Percentiles rank a stretch among this genome's conserved stretches.
phyloP scores from a whole-genome alignment of 2,888 invertebrate genomes.

The Orchesella flavescens region DNA sequence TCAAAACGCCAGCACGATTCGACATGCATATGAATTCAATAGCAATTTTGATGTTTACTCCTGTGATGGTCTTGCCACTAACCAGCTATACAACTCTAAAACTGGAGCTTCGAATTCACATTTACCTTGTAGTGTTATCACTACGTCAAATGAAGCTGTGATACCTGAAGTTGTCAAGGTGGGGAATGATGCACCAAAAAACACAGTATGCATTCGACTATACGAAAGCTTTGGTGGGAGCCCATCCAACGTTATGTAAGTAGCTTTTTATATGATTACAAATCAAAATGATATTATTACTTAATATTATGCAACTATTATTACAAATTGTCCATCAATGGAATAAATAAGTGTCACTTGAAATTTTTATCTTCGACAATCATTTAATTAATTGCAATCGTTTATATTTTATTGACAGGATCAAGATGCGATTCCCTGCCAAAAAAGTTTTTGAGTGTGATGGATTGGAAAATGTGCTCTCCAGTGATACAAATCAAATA shows the following conservation, averaged over 20 bases:
- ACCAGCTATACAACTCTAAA: neutral
- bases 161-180: constrained; percentile 42
- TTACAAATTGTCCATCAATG: no score
- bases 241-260: constrained; percentile 17
- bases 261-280: no score
- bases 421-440: constrained; percentile 55
- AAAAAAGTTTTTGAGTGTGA: constrained; percentile 63
- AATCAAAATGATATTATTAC: no score
- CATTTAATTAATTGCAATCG: neutral
- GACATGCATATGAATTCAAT: constrained; percentile 75
- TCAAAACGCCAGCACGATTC: constrained; percentile 75
- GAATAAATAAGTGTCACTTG: neutral
- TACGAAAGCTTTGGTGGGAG: constrained; percentile 48
- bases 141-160: constrained; percentile 27
- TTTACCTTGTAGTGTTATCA: constrained; percentile 3
- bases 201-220: constrained; percentile 15
- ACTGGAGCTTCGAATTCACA: neutral
- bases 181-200: constrained; percentile 2
- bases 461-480: constrained; percentile 60
- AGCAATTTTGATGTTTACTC: constrained; percentile 72
- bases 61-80: neutral
- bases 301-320: no score
- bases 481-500: neutral
- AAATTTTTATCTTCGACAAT: neutral
- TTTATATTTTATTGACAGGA: constrained; percentile 33